Conservation (phyloP, 2,888 invertebrate species). For the Copidosoma aretas region DNA sequence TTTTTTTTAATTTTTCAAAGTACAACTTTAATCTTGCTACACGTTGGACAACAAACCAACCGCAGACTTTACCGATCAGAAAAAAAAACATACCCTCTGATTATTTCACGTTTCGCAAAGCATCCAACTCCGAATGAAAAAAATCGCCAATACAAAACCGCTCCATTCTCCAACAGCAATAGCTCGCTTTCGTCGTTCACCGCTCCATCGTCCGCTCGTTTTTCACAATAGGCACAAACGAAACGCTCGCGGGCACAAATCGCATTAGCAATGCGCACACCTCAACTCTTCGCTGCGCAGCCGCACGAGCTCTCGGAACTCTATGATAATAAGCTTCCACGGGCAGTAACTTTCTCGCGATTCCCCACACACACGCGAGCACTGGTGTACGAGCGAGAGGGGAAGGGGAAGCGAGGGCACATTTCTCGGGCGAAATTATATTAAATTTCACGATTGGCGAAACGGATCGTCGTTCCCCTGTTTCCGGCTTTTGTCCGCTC, state of each 20-base stretch:
- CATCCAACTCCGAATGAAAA: too few relatives aligned
- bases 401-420: background rate
- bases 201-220: too few relatives aligned
- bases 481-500: slow-evolving; percentile 27
- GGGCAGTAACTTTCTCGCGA: slow-evolving; percentile 8
- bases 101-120: too few relatives aligned
- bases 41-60: too few relatives aligned
- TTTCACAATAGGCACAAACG: background rate
- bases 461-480: slow-evolving; percentile 21
- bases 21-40: too few relatives aligned
- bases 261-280: background rate
- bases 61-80: too few relatives aligned
- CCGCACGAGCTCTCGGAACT: background rate
- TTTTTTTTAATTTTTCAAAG: too few relatives aligned
- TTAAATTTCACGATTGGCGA: slow-evolving; percentile 25
- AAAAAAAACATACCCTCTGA: too few relatives aligned
- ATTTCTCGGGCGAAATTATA: slow-evolving; percentile 5
- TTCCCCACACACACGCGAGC: background rate
- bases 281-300: background rate
- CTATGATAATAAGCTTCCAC: background rate
- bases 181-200: slow-evolving; percentile 2
- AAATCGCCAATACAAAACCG: too few relatives aligned
- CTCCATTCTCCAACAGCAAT: too few relatives aligned
- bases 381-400: background rate
- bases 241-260: background rate